Base-by-base conservation (phyloP, 2,113 vertebrate species). In the Bagarius yarrelli region DNA sequence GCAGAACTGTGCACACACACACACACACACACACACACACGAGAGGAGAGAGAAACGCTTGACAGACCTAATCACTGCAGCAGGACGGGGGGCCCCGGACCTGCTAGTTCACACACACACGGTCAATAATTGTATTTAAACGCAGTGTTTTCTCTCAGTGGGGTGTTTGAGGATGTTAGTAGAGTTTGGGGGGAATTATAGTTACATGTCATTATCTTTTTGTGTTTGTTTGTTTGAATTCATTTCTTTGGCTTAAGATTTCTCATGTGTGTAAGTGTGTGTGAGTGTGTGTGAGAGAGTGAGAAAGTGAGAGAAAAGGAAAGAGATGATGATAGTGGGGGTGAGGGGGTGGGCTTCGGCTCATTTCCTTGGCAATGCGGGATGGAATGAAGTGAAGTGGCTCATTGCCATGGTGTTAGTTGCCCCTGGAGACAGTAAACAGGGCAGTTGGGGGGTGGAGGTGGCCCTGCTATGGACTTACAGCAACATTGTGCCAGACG, bases 371-470 rank as follows among this genome's bases (percentile, higher is more conserved):
- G 91, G 93, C 83, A 89, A 94, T 91, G 67, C 80, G 86, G 86
- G 75, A 76, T 89, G 87, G 86, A 91, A 92, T 90, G 88, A 89
- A 85, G 82, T 90, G 82, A 87, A 93, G 91, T 90, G 85, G 87
- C 74, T 40, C 86, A 90, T 94, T 90, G 86, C 87, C 85, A 90
- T 92, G 90, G 89, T 18, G 53, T 84, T 84, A 50, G 93, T 95
- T 90, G 88, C 94, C 89, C 88, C 8, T 90, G 90, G 92, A 82
- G 80, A 94, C 88, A 71, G 89, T 93, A 93, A 94, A 94, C 94
- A 93, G 87, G 82, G 78, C 85, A 85, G 74, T 40, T 53, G 57
- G 57, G 44, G 69, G 70, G 47, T 80, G 14, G 56, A 32, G 57
- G 67, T 73, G 70, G 56, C 19, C 52, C 36, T 59, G 32, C 13